phyloP scores from a whole-genome alignment of 2,888 invertebrate genomes.

The Temnothorax rugatulus region DNA sequence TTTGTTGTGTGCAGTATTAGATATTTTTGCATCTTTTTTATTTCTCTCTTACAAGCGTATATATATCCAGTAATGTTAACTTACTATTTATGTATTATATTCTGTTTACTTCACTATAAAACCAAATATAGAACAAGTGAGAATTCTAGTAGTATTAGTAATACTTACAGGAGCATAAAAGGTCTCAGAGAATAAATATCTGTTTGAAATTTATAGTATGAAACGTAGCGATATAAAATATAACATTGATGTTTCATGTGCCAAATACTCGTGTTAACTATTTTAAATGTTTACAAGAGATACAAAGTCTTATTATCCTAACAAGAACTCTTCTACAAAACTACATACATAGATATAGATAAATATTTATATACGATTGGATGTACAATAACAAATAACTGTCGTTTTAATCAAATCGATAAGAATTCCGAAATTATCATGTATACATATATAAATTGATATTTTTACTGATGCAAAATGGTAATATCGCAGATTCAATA shows the following conservation, averaged over 20 bases:
- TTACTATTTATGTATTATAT: conserved; percentile 31
- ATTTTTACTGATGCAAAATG: conserved; percentile 57
- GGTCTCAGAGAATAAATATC: conserved; percentile 62
- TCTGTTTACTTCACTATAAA: conserved; percentile 34
- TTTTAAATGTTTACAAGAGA: conserved; percentile 82
- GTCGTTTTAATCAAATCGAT: conserved; percentile 64
- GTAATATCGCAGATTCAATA: conserved; percentile 30
- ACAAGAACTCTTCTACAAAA: conserved; percentile 55
- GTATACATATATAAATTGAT: conserved; percentile 35
- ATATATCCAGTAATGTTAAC: not conserved
- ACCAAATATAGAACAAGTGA: conserved; percentile 44
- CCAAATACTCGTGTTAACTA: conserved; percentile 85
- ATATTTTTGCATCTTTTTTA: conserved; percentile 21
- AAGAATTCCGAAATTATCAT: conserved; percentile 37
- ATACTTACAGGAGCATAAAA: conserved; percentile 70
- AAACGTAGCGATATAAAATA: conserved; percentile 60
- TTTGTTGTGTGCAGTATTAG: conserved; percentile 6
- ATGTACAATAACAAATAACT: conserved; percentile 72
- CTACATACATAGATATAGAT: conserved; percentile 66
- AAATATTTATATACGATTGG: conserved; percentile 78
- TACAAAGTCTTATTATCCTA: conserved; percentile 55
- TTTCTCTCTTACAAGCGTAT: not conserved
- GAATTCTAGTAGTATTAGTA: conserved; percentile 50
- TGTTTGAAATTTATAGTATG: conserved; percentile 67
- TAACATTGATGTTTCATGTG: conserved; percentile 83